Evolutionary conservation across 2,113 vertebrate genomes (phyloP).

Genomic region (Oryzias woworae): DNA sequence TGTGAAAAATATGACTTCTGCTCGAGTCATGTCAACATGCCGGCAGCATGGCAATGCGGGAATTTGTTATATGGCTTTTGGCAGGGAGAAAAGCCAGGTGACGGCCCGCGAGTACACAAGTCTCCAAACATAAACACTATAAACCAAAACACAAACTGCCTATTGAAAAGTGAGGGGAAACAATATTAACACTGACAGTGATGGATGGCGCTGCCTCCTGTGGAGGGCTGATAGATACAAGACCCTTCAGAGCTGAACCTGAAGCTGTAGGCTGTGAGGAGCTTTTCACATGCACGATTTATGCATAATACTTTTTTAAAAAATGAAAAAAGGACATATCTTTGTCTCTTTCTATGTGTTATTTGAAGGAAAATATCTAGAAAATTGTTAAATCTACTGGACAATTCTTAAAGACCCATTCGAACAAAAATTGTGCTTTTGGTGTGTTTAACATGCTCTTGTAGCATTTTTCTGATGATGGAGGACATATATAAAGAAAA

Average conservation of each 20-base stretch:
- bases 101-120: conserved; percentile 75
- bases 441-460: too few relatives aligned
- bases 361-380: too few relatives aligned
- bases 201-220: conserved; percentile 72
- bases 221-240: conserved; percentile 54
- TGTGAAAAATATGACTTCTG: conserved; percentile 24
- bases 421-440: too few relatives aligned
- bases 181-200: conserved; percentile 79
- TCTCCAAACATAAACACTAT: conserved; percentile 76
- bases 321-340: not conserved
- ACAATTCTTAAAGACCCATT: too few relatives aligned
- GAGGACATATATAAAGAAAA: too few relatives aligned
- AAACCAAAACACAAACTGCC: conserved; percentile 76
- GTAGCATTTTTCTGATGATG: too few relatives aligned
- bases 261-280: conserved; percentile 12
- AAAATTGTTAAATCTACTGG: too few relatives aligned
- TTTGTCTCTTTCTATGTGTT: too few relatives aligned
- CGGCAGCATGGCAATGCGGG: conserved; percentile 64
- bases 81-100: conserved; percentile 73
- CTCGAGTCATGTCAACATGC: conserved; percentile 62
- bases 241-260: conserved; percentile 33
- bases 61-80: conserved; percentile 78
- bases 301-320: not conserved
- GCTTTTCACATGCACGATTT: conserved; percentile 1
- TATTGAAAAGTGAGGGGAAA: conserved; percentile 68